Percentiles rank a stretch among this genome's conserved stretches.
Conservation (phyloP, 2,113 vertebrate genomes). For the Nibea coibor region DNA sequence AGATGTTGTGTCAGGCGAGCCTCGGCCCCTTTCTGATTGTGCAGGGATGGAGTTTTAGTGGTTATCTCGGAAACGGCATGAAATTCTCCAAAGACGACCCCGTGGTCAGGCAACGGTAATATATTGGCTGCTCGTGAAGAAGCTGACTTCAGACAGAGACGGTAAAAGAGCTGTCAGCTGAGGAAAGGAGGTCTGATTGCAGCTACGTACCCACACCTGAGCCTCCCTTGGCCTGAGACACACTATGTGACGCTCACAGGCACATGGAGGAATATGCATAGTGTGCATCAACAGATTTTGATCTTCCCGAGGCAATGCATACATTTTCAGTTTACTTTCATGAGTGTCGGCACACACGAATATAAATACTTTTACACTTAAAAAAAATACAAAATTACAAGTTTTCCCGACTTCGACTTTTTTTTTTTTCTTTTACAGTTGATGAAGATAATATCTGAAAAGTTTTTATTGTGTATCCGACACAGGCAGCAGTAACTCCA, state of each 20-base stretch:
- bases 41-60: conserved; percentile 55
- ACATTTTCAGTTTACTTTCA: not conserved
- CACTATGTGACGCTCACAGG: conserved; percentile 10
- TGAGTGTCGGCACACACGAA: not conserved
- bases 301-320: not conserved
- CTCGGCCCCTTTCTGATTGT: conserved; percentile 24
- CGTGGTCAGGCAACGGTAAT: conserved; percentile 69
- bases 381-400: not conserved
- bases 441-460: conserved; percentile 51
- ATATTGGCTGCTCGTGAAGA: conserved; percentile 75
- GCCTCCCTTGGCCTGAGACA: conserved; percentile 52
- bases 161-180: conserved; percentile 79
- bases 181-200: conserved; percentile 79
- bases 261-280: not conserved
- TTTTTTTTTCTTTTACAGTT: not conserved
- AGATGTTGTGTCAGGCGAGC: conserved; percentile 20
- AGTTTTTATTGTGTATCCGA: conserved; percentile 46
- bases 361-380: not conserved
- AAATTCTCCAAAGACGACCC: conserved; percentile 68
- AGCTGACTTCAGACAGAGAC: conserved; percentile 70
- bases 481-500: conserved; percentile 43
- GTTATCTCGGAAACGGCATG: conserved; percentile 53
- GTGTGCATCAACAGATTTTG: not conserved
- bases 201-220: conserved; percentile 77
- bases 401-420: not conserved